Percentiles rank a stretch among this genome's conserved stretches.
phyloP scores from a whole-genome alignment of 2,888 invertebrate species.

The Heliconius aoede region DNA sequence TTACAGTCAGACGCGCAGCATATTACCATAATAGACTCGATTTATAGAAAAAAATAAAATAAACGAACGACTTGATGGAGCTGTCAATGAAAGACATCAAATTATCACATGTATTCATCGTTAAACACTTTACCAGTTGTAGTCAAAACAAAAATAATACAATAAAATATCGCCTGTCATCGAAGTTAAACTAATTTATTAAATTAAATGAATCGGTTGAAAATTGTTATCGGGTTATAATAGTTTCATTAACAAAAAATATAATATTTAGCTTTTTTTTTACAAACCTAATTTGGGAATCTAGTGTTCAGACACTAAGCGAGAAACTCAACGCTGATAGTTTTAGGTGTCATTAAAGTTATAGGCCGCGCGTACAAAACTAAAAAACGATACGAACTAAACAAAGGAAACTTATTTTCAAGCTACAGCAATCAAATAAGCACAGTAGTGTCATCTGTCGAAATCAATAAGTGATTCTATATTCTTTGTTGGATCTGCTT shows the following conservation, averaged over 20 bases:
- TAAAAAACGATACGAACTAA: background rate
- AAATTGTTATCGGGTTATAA: background rate
- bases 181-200: constrained; percentile 23
- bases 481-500: constrained; percentile 51
- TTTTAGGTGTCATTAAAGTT: background rate
- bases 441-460: constrained; percentile 62
- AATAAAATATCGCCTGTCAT: constrained; percentile 5
- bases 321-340: background rate
- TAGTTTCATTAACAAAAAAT: background rate
- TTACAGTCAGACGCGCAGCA: no score
- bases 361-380: no score
- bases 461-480: constrained; percentile 62
- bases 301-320: no score
- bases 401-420: background rate
- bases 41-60: no score
- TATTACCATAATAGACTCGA: no score
- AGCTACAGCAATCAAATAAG: constrained; percentile 29
- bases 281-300: no score
- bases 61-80: constrained; percentile 28
- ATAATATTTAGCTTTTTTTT: no score
- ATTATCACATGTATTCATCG: constrained; percentile 50
- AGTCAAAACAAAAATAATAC: constrained; percentile 8
- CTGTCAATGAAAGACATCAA: constrained; percentile 51
- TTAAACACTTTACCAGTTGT: constrained; percentile 28
- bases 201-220: background rate